phyloP scores from a whole-genome alignment of 2,888 invertebrate species.

The Zaprionus bogoriensis region DNA sequence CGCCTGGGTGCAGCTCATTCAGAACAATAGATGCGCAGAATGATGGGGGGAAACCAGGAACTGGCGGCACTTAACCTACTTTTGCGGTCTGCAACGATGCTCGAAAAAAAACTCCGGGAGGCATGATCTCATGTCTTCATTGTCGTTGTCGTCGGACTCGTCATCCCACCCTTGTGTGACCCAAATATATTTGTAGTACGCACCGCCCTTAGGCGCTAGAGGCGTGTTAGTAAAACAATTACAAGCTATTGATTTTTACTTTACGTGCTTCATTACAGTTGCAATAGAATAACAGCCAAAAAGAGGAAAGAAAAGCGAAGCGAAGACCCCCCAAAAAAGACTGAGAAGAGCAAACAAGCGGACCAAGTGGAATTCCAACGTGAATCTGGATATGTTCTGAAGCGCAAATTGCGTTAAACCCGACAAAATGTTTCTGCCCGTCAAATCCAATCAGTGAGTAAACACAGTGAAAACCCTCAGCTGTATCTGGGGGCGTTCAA shows the following conservation, averaged over 20 bases:
- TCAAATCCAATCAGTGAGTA: conserved; percentile 83
- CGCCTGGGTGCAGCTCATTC: conserved; percentile 47
- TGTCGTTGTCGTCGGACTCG: background rate
- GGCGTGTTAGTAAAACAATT: conserved; percentile 48
- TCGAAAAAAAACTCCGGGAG: conserved; percentile 43
- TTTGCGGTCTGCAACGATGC: conserved; percentile 54
- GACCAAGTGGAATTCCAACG: conserved; percentile 26
- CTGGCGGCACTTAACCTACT: conserved; percentile 67
- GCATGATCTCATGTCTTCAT: conserved; percentile 61
- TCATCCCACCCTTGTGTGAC: conserved; percentile 13
- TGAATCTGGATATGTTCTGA: conserved; percentile 38
- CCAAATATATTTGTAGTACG: conserved; percentile 1
- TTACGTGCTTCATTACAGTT: conserved; percentile 37
- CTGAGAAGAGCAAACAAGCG: conserved; percentile 4
- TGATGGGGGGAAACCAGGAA: conserved; percentile 5
- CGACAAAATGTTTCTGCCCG: conserved; percentile 81
- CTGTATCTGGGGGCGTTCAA: conserved; percentile 7
- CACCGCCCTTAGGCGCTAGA: background rate
- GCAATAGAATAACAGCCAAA: conserved; percentile 62
- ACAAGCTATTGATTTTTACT: conserved; percentile 64
- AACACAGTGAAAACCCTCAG: conserved; percentile 17
- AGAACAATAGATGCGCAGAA: conserved; percentile 15
- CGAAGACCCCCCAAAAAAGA: background rate
- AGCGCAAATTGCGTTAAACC: conserved; percentile 24
- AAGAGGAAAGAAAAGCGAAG: conserved; percentile 27